Base-by-base conservation (phyloP, 2,888 invertebrate genomes). In the Tipula helvola region DNA sequence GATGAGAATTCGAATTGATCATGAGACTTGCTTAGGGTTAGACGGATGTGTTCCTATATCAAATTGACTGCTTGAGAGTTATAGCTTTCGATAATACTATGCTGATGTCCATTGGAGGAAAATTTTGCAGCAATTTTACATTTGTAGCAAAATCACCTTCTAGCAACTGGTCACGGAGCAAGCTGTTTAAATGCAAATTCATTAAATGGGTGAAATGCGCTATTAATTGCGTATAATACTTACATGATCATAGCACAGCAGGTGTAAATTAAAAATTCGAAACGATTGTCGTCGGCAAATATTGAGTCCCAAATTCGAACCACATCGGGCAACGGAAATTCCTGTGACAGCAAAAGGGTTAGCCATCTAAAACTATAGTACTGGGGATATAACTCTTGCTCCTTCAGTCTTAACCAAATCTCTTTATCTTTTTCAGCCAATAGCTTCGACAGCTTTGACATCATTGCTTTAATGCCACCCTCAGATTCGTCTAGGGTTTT, bases 331-430 rank as follows among this genome's bases (percentile, higher is more conserved):
- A 99, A 93, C 36, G 97, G 96, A 91, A 99, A 99, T 92, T 99
- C 99, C 93, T 99, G 99, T 2, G 98, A 98, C 7, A 99, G 93
- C 86, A 99, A 92, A 71, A 99, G 92, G 0, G 98, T 99, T 88
- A 99, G 93, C 99, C 99, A 99, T 88, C 99, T 96, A 92, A 99
- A 98, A 91, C 98, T 98, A 90, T 97, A 99, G 91, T 97, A 99
- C 92, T 99, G 98, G 0, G 99, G 99, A 90, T 96, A 95, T 10
- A 99, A 92, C 90, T 98, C 97, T 90, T 97, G 96, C 87, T 94
- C 93, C 88, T 96, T 94, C 44, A 99, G 93, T 87, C 94, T 94
- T 87, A 94, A 92, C 94, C 96, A 96, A 36, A 99, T 93, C 83
- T 94, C 93, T 4, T 93, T 92, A 91, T 99, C 99, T 89, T 95